A percentile compares a stretch with the other conserved stretches of the same genome.
Conservation (phyloP, 2,888 invertebrate genomes). For the Ichneumon xanthorius region DNA sequence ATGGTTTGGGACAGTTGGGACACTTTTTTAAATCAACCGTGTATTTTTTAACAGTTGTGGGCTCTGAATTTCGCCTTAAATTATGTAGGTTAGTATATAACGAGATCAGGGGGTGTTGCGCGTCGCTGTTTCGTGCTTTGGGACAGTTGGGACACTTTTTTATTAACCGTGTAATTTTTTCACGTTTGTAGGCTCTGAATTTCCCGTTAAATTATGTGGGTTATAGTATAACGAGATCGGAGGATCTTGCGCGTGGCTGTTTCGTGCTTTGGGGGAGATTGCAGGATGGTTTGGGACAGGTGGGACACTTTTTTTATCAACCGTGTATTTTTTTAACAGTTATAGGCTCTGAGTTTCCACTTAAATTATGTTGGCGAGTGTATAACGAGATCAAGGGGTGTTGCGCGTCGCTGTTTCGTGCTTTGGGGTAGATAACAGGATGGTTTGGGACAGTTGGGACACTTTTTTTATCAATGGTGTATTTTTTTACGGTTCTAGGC, state of each 20-base stretch:
- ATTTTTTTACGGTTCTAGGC: too few species aligned
- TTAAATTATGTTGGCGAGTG: conserved; percentile 17
- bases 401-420: too few species aligned
- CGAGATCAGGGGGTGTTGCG: not conserved
- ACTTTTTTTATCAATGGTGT: too few species aligned
- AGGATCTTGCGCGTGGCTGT: too few species aligned
- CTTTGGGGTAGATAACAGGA: not conserved
- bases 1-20: too few species aligned
- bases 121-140: too few species aligned
- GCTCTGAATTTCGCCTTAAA: not conserved
- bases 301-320: not conserved
- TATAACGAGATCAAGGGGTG: not conserved
- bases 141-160: too few species aligned
- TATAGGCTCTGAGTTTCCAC: not conserved
- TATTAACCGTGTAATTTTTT: too few species aligned
- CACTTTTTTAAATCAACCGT: not conserved
- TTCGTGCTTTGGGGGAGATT: not conserved
- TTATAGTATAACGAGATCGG: too few species aligned
- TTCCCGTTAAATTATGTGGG: too few species aligned
- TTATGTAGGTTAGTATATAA: not conserved
- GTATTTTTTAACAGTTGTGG: not conserved
- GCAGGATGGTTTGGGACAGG: not conserved
- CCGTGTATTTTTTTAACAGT: not conserved
- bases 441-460: too few species aligned
- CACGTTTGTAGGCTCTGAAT: too few species aligned